phyloP scores from a whole-genome alignment of 1,140 invertebrate genomes.

The Zaprionus inermis region DNA sequence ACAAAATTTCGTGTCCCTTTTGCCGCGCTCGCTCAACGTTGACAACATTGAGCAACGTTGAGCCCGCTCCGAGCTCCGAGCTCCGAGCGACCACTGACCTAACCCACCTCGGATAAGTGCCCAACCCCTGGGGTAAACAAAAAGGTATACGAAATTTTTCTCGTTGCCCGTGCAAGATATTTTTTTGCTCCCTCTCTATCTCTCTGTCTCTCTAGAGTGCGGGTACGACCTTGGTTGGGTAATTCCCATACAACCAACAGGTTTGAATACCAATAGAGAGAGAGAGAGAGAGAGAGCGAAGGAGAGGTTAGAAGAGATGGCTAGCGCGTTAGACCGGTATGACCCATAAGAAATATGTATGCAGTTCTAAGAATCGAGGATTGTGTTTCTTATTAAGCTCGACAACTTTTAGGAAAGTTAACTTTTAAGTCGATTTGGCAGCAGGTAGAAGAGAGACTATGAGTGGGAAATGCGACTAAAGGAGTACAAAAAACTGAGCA shows the following conservation, averaged over 20 bases:
- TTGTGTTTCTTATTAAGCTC: not conserved
- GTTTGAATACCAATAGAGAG: conserved; percentile 5
- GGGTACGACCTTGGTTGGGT: conserved; percentile 3
- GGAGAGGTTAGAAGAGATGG: not conserved
- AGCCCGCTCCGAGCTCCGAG: no score
- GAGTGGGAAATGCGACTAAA: not conserved
- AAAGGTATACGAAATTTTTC: conserved; percentile 15
- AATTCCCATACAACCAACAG: conserved; percentile 5
- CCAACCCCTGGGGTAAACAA: conserved; percentile 24
- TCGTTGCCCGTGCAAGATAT: not conserved
- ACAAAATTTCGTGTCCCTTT: conserved; percentile 2
- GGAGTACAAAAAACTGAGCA: not conserved
- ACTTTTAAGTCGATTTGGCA: not conserved
- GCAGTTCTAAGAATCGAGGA: not conserved
- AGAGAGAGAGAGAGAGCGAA: not conserved
- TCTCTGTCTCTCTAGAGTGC: not conserved
- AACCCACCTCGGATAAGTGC: conserved; percentile 19
- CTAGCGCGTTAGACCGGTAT: not conserved
- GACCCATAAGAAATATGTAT: not conserved
- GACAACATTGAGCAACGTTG: not conserved
- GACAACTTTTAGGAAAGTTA: not conserved
- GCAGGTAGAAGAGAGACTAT: not conserved
- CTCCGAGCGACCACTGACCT: conserved; percentile 29
- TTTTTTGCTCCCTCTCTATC: not conserved
- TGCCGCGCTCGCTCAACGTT: conserved; percentile 2